Evolutionary conservation across 2,888 invertebrate genomes (phyloP).

Genomic region (Crematogaster levior): DNA sequence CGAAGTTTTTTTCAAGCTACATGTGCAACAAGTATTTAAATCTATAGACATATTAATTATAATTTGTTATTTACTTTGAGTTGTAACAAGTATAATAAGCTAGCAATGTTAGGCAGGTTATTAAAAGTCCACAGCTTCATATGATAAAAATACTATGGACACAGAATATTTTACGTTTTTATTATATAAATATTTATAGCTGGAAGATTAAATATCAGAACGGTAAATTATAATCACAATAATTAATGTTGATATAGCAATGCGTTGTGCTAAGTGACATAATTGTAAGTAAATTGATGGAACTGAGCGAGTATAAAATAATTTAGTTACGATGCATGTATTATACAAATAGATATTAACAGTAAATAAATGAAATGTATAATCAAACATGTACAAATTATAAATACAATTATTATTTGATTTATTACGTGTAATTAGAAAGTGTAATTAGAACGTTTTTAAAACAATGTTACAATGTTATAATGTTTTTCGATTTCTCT

Average conservation of each 20-base stretch:
- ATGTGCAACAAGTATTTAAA: neutral
- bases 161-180: neutral
- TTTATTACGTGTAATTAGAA: neutral
- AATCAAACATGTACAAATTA: conserved; percentile 20
- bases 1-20: neutral
- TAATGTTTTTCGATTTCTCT: neutral
- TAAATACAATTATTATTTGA: conserved; percentile 18
- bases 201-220: neutral
- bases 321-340: neutral
- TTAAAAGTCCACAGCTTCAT: neutral
- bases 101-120: neutral
- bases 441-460: neutral
- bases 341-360: conserved; percentile 15
- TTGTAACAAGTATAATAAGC: neutral
- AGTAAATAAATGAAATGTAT: conserved; percentile 7
- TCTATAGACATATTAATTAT: neutral
- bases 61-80: neutral
- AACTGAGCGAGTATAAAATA: neutral
- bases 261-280: too few species aligned
- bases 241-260: neutral
- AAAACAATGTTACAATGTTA: too few species aligned
- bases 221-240: neutral
- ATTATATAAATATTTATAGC: neutral
- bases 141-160: neutral
- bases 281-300: conserved; percentile 16